Evolutionary conservation across 2,888 invertebrate genomes (phyloP), one percentile per base, ranked within the genome.

Genomic region (Dimorphilus gyrociliatus): DNA sequence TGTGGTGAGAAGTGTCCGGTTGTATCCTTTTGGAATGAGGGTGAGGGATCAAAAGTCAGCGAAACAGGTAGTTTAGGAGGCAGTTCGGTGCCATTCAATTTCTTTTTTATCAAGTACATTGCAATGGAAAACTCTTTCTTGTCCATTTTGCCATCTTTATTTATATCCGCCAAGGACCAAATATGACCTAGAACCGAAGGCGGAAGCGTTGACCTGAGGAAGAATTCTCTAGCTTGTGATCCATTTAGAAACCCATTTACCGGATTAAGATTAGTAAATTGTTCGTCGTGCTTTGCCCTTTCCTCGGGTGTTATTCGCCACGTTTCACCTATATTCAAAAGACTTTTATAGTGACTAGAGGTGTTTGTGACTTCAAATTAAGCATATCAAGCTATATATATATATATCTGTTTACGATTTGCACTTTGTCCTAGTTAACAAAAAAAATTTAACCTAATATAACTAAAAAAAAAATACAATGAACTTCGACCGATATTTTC

Each of bases 241-340:
- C 60, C 60, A 13, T 82, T 84, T 10, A 94, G 74, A 48, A 78
- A 73, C 2, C 88, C 90, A 60, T 76, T 78, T 21, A 74, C 68
- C 0, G 90, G 90, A 29, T 81, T 81, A 5, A 92, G 69, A 36
- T 78, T 73, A 33, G 75, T 74, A 64, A 94, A 94, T 65, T 92
- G 92, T 44, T 81, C 78, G 38, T 82, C 78, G 63, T 86, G 88
- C 55, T 84, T 77, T 3, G 72, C 71, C 48, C 81, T 73, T 62
- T 92, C 90, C 37, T 81, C 78, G 1, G 79, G 74, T 53, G 81
- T 75, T 39, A 94, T 76, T 41, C 74, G 69, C 84, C 86, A 92
- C 5, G 81, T 80, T 65, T 90, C 88, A 27, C 38, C 47, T n/a
- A n/a, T n/a, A n/a, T n/a, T n/a, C n/a, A n/a, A n/a, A n/a, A n/a